phyloP scores from a whole-genome alignment of 2,113 vertebrate species.

The Neogobius melanostomus region DNA sequence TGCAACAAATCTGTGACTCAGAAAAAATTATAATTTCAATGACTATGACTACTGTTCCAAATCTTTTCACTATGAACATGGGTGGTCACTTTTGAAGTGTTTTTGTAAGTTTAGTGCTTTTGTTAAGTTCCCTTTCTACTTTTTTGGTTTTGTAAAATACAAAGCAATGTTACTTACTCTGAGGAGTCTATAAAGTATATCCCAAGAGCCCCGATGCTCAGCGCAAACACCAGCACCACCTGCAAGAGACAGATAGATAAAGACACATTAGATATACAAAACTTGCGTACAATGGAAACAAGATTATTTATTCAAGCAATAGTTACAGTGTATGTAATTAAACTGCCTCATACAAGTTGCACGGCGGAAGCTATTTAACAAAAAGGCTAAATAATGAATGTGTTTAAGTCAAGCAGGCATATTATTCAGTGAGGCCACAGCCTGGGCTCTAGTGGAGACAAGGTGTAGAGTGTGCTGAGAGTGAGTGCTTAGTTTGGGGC shows the following conservation, averaged over 20 bases:
- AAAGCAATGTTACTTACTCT: constrained; percentile 75
- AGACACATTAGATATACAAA: constrained; percentile 22
- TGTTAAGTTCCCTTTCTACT: not conserved
- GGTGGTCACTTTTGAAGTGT: too few species aligned
- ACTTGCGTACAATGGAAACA: constrained; percentile 10
- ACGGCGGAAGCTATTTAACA: constrained; percentile 19
- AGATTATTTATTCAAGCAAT: constrained; percentile 16
- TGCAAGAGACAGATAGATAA: constrained; percentile 60
- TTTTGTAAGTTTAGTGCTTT: too few species aligned
- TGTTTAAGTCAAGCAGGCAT: constrained; percentile 27
- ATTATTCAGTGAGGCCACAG: constrained; percentile 2
- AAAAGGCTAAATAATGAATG: constrained; percentile 54
- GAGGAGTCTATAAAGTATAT: constrained; percentile 99
- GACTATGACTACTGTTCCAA: too few species aligned
- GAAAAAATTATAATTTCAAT: too few species aligned
- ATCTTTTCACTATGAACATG: too few species aligned
- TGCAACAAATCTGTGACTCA: too few species aligned
- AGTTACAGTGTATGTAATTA: constrained; percentile 42
- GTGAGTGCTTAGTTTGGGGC: constrained; percentile 22
- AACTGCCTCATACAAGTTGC: constrained; percentile 29
- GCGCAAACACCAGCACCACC: constrained; percentile 99
- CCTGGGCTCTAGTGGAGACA: constrained; percentile 20
- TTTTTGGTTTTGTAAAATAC: not conserved
- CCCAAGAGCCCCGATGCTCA: constrained; percentile 99
- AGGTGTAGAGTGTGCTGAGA: constrained; percentile 20